Base-by-base conservation (phyloP, 2,888 invertebrate genomes). In the Ophioninae sp. region DNA sequence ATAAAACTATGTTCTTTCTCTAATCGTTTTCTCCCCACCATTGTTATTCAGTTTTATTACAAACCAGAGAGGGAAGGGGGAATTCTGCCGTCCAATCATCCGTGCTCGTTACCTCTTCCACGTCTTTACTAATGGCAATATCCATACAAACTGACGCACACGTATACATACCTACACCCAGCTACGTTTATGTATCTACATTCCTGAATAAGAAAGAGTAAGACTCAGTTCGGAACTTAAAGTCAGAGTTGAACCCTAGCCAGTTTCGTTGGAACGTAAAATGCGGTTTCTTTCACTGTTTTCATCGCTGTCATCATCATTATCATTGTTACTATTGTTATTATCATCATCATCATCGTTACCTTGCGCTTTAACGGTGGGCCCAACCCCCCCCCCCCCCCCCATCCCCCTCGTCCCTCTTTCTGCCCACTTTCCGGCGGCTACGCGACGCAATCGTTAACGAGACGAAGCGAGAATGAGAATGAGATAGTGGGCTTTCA, bases 381-480 rank as follows among this genome's bases (percentile, higher is more conserved):
- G 62, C 21, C 50, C 7, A 23, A 20, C 39, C 61, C 75, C 23
- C 64, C 62, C 67, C 3, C 30, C 30, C 30, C 30, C 3, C 30
- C 30, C 30, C 30, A 2, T 3, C 30, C 30, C 30, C 30, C 3
- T 30, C 30, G 2, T 2, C 30, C 3, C 1, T 30, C 30, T 30
- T 3, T 30, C n/a, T 30, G 30, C 30, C 30, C 30, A 30, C 30
- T 30, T 30, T 30, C 30, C 30, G 30, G 30, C 30, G 62, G 44
- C 74, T 39, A 62, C 21, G 62, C 20, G 69, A 57, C 50, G 50
- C 39, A 79, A 81, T 84, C 81, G 75, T 81, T 83, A 84, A 81
- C 84, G 75, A 79, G 79, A 79, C 73, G 68, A 79, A 76, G 72
- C 79, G 81, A 79, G 72, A 81, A 84, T 75, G 81, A 79, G 72